These are phyloP conservation scores for Rhodophaea formosa DNA, from an alignment of 2,888 invertebrate species.

Conservation along the genomic window DNA sequence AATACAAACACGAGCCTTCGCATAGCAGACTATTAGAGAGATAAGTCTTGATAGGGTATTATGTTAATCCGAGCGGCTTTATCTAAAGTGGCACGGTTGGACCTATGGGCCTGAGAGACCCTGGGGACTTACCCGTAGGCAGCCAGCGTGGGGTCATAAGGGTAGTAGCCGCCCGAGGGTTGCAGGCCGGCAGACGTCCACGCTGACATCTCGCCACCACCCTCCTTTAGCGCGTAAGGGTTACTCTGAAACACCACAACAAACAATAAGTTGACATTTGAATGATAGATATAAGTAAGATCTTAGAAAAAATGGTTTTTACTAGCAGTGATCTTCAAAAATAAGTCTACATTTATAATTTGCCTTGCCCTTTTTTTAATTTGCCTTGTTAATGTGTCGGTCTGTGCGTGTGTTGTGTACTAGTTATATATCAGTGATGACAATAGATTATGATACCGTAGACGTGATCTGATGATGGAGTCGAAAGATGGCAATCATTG, in stretches of 20 bases:
- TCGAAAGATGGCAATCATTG: too few relatives aligned
- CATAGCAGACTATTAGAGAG: slow-evolving; percentile 76
- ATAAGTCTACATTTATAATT: too few relatives aligned
- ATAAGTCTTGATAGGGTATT: slow-evolving; percentile 71
- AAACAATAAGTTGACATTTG: slow-evolving; percentile 47
- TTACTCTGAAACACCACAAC: slow-evolving; percentile 87
- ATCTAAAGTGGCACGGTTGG: slow-evolving; percentile 72
- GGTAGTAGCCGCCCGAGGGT: slow-evolving; percentile 95
- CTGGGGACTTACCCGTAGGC: slow-evolving; percentile 93
- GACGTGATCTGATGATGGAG: too few relatives aligned
- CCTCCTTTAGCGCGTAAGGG: slow-evolving; percentile 93
- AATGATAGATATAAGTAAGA: slow-evolving; percentile 15
- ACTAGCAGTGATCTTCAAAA: neutral
- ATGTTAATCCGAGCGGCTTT: slow-evolving; percentile 74
- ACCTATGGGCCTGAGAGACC: slow-evolving; percentile 55
- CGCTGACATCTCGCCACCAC: slow-evolving; percentile 93
- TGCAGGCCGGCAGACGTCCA: slow-evolving; percentile 95
- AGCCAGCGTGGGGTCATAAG: slow-evolving; percentile 95
- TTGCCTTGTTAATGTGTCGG: too few relatives aligned
- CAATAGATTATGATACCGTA: too few relatives aligned
- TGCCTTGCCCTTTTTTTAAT: too few relatives aligned
- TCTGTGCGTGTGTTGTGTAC: too few relatives aligned
- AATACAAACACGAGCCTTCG: slow-evolving; percentile 74
- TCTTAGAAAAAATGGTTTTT: neutral
- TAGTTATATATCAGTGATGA: too few relatives aligned